Evolutionary conservation across 1,140 invertebrate species (phyloP).

Genomic region (Bicyclus anynana): DNA sequence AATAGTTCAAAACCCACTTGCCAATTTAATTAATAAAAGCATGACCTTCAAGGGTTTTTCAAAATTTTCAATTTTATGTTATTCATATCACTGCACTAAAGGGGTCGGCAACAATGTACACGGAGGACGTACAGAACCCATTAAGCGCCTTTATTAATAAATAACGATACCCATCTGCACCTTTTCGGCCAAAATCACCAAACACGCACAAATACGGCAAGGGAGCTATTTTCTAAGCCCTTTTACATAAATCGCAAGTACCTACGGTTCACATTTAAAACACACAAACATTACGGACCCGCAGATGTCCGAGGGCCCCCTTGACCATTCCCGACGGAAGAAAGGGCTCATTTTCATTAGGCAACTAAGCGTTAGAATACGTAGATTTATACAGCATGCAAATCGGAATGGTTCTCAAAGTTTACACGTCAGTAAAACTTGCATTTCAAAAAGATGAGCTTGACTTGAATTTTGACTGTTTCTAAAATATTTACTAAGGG

Average conservation of each 20-base stretch:
- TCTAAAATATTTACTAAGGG: too few species aligned
- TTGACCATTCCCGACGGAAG: slow-evolving; percentile 55
- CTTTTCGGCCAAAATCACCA: background rate
- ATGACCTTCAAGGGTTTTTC: too few species aligned
- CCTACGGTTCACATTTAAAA: slow-evolving; percentile 60
- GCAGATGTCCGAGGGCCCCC: slow-evolving; percentile 51
- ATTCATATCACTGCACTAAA: background rate
- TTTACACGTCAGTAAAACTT: slow-evolving; percentile 9
- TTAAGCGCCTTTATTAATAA: background rate
- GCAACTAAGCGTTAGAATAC: slow-evolving; percentile 55
- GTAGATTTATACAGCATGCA: slow-evolving; percentile 51
- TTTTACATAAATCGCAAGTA: slow-evolving; percentile 69
- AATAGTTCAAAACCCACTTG: too few species aligned
- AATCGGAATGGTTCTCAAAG: slow-evolving; percentile 43
- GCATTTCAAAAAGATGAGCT: too few species aligned
- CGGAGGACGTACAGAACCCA: background rate
- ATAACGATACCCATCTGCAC: slow-evolving; percentile 3
- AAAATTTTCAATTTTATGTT: too few species aligned
- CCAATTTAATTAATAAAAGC: too few species aligned
- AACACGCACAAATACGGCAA: slow-evolving; percentile 13
- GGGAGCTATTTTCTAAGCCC: slow-evolving; percentile 36
- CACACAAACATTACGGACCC: slow-evolving; percentile 52
- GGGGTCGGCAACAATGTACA: background rate
- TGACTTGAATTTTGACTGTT: too few species aligned
- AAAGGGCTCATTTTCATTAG: slow-evolving; percentile 75